Evolutionary conservation across 2,888 invertebrate genomes (phyloP), one percentile per base, ranked within the genome.

Genomic region (Myopa testacea): DNA sequence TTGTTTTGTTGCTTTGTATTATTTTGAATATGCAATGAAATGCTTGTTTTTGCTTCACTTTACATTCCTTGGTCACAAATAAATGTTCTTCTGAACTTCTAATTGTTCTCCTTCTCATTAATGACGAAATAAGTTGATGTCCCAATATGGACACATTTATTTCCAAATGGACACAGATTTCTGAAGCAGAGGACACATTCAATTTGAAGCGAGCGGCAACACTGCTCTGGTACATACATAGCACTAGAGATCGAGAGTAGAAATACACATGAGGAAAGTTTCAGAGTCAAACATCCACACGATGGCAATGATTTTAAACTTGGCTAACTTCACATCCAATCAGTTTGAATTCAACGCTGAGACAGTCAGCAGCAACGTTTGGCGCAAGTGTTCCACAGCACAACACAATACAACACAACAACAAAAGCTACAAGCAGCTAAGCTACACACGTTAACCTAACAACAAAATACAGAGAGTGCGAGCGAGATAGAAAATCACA

Each of bases 331-430:
- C 50, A 38, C 16, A 60, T n/a, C 10, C 55, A 60, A 75, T 12
- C 75, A 75, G 75, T 75, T 45, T 69, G 75, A 75, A 60, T 58
- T 45, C 68, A 75, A 69, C 69, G 75, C 75, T 68, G 75, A 37
- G 50, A 45, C 75, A 58, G 34, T 26, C 26, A 26, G 68, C 34
- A 75, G 45, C 75, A 69, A 75, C 67, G 40, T 55, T 26, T 55
- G n/a, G 45, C 40, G 8, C 5, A 60, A 19, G n/a, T 58, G 8
- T 16, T 14, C 55, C 5, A 38, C 19, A 38, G 34, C 60, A n/a
- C 40, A 8, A 14, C 40, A 60, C 40, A 45, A n/a, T 45, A 62
- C n/a, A 55, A 19, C 50, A 26, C 26, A 26, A 26, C 62, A 10
- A n/a, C 19, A 26, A n/a, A 3, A 26, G n/a, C 26, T 26, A 45